Conservation (phyloP, 2,797 vertebrate species). For the Ispidina picta region DNA sequence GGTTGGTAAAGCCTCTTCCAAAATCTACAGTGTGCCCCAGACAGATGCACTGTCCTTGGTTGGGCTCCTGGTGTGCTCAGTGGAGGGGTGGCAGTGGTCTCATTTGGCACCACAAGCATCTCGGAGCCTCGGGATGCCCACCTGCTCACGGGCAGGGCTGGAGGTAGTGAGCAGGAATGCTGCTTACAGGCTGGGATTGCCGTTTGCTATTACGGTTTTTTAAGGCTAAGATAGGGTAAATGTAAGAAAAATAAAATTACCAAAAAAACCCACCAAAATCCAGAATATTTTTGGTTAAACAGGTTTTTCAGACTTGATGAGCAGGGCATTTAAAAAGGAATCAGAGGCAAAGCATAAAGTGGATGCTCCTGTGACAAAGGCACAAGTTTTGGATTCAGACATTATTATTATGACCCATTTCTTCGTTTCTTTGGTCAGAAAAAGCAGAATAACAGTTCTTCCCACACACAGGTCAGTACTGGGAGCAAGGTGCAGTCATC, state of each 20-base stretch:
- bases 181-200: neutral
- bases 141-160: neutral
- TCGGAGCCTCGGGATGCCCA: neutral
- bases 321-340: neutral
- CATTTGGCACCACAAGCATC: neutral
- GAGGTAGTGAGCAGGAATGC: neutral
- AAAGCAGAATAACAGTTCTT: neutral
- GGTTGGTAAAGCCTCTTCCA: neutral
- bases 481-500: neutral
- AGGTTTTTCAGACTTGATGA: neutral
- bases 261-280: neutral
- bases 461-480: rapidly evolving
- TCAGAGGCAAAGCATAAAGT: neutral
- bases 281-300: neutral
- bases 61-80: neutral
- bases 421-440: neutral
- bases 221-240: neutral
- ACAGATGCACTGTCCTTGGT: rapidly evolving
- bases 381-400: neutral
- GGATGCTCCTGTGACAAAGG: neutral
- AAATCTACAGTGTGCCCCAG: neutral
- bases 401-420: neutral
- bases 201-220: neutral
- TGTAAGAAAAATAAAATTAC: neutral
- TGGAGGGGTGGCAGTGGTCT: neutral